phyloP scores from a whole-genome alignment of 2,888 invertebrate species.

The Lymantria dispar region DNA sequence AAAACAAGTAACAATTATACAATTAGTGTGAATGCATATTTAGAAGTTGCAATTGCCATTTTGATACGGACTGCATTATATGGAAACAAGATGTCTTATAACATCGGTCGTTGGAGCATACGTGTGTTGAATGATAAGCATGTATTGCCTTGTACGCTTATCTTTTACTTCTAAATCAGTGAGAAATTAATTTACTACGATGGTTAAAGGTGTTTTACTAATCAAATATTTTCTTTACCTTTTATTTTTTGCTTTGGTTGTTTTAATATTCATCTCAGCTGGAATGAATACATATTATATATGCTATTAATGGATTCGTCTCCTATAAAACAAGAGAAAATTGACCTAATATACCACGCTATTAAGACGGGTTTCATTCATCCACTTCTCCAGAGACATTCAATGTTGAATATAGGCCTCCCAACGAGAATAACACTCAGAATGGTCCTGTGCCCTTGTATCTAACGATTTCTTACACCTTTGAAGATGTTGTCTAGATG shows the following conservation, averaged over 20 bases:
- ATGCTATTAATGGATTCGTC: no score
- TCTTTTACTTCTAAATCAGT: slow-evolving; percentile 6
- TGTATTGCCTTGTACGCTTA: slow-evolving; percentile 5
- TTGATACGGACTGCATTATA: slow-evolving; percentile 1
- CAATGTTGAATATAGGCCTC: no score
- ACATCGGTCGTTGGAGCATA: slow-evolving; percentile 1
- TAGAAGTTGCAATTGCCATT: slow-evolving; percentile 4
- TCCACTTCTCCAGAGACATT: no score
- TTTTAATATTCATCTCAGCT: no score
- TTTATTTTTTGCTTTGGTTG: not conserved
- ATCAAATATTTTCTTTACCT: not conserved
- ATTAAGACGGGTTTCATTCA: no score
- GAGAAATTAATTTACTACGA: slow-evolving; percentile 6
- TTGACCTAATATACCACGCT: no score
- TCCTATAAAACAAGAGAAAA: no score
- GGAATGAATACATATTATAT: no score
- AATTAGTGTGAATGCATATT: slow-evolving; percentile 10
- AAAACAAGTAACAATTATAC: slow-evolving; percentile 10
- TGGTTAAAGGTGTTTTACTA: slow-evolving; percentile 1
- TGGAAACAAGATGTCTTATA: not conserved
- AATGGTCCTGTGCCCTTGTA: no score
- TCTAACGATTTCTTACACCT: no score
- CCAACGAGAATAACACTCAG: no score
- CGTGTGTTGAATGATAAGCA: slow-evolving; percentile 5
- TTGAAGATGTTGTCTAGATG: no score